phyloP scores from a whole-genome alignment of 2,113 vertebrate genomes.

The Amphilophus citrinellus region DNA sequence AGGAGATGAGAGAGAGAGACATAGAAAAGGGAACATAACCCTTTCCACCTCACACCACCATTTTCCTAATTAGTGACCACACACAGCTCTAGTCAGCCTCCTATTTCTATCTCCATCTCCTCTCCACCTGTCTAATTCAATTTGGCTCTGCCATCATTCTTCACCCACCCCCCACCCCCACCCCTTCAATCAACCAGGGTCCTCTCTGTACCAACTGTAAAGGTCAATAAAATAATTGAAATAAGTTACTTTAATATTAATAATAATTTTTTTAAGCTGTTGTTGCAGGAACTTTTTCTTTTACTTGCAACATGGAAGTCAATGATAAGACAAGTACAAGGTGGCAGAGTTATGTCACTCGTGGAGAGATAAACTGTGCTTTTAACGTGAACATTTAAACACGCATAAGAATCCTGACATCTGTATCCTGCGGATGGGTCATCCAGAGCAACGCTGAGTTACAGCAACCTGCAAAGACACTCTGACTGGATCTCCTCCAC shows the following conservation, averaged over 20 bases:
- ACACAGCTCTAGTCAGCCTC: slow-evolving; percentile 54
- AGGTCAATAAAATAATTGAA: slow-evolving; percentile 43
- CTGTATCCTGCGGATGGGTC: slow-evolving; percentile 26
- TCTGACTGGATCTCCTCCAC: not conserved
- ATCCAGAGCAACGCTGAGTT: not conserved
- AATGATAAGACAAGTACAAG: not conserved
- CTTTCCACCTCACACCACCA: slow-evolving; percentile 46
- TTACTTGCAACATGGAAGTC: not conserved
- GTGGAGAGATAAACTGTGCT: not conserved
- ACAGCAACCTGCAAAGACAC: slow-evolving; percentile 11
- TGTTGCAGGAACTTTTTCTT: not conserved
- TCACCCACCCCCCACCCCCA: not conserved
- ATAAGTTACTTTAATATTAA: not conserved
- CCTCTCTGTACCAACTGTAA: slow-evolving; percentile 16
- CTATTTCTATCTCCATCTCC: slow-evolving; percentile 44
- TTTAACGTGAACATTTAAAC: slow-evolving; percentile 14
- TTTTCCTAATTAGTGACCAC: slow-evolving; percentile 73
- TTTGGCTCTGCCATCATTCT: slow-evolving; percentile 16
- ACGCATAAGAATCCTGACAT: not conserved
- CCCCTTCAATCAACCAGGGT: slow-evolving; percentile 6
- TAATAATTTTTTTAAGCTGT: not conserved
- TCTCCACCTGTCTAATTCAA: slow-evolving; percentile 33
- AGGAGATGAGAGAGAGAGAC: slow-evolving; percentile 33
- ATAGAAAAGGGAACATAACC: slow-evolving; percentile 34
- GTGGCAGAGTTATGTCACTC: not conserved